phyloP scores from a whole-genome alignment of 2,797 vertebrate genomes.

The Alosa sapidissima region DNA sequence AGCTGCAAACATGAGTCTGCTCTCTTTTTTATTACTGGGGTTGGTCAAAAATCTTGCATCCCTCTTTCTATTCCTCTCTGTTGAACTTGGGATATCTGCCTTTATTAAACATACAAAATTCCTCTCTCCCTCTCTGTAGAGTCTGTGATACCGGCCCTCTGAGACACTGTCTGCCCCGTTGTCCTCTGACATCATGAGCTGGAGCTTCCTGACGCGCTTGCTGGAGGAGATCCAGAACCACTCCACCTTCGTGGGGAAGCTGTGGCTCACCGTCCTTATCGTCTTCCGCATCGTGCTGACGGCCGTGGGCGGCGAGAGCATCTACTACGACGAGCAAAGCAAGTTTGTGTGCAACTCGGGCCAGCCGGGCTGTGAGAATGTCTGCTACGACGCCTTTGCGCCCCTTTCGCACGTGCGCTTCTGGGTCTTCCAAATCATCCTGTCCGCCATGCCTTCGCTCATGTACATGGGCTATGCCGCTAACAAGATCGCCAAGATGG shows the following conservation, averaged over 20 bases:
- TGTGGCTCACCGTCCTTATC: conserved; percentile 96
- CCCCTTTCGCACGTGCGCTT: conserved; percentile 95
- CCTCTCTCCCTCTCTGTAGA: conserved; percentile 56
- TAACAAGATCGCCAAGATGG: conserved; percentile 90
- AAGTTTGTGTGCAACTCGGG: conserved; percentile 98
- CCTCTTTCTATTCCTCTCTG: not conserved
- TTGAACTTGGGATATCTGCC: not conserved
- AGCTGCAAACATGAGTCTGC: not conserved
- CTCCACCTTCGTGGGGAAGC: conserved; percentile 98
- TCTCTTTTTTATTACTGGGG: not conserved
- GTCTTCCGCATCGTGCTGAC: conserved; percentile 98
- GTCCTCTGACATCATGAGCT: conserved; percentile 92
- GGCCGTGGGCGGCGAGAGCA: conserved; percentile 96
- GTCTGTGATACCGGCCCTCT: conserved; percentile 80
- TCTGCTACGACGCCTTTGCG: conserved; percentile 96
- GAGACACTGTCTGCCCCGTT: conserved; percentile 80
- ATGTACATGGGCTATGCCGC: conserved; percentile 95
- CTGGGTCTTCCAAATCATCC: conserved; percentile 98
- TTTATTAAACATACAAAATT: not conserved
- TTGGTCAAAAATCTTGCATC: not conserved
- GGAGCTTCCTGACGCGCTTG: conserved; percentile 98
- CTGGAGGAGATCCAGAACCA: conserved; percentile 99
- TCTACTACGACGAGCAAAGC: conserved; percentile 98
- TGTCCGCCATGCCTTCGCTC: conserved; percentile 91
- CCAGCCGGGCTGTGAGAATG: conserved; percentile 96